These are phyloP conservation scores for Rhyacichthys aspro DNA, from an alignment of 2,797 vertebrate genomes.

Conservation along the genomic window DNA sequence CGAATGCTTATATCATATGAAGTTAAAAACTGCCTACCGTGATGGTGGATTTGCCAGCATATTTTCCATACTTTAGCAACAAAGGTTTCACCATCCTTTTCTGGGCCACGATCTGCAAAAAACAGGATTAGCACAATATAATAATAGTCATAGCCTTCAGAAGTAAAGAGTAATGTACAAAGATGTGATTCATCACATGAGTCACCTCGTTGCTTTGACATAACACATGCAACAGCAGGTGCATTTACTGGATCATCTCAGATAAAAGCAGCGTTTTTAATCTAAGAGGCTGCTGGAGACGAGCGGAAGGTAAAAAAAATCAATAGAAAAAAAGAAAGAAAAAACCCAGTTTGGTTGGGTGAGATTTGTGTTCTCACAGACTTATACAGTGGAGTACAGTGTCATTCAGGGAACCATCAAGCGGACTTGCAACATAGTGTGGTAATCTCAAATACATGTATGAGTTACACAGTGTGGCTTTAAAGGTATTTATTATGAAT, in stretches of 20 bases:
- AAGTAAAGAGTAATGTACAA: constrained; percentile 18
- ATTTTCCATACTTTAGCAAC: constrained; percentile 92
- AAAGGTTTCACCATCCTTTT: constrained; percentile 91
- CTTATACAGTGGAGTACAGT: too few relatives aligned
- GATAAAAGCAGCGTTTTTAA: background rate
- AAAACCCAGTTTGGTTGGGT: too few relatives aligned
- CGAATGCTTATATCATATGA: too few relatives aligned
- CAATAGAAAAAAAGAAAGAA: too few relatives aligned
- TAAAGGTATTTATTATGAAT: too few relatives aligned
- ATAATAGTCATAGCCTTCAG: constrained; percentile 15
- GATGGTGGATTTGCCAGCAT: constrained; percentile 93
- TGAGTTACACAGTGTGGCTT: too few relatives aligned
- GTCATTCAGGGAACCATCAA: too few relatives aligned
- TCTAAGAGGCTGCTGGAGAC: background rate
- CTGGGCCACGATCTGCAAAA: constrained; percentile 91
- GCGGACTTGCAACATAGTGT: too few relatives aligned
- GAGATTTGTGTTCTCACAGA: too few relatives aligned
- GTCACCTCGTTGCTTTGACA: constrained; percentile 1
- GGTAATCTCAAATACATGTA: too few relatives aligned
- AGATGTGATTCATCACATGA: constrained; percentile 45
- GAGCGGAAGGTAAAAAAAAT: too few relatives aligned
- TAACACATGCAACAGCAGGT: constrained; percentile 5
- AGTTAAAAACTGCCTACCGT: constrained; percentile 83
- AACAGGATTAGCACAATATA: constrained; percentile 39
- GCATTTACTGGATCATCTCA: constrained; percentile 9